Conservation (phyloP, 2,888 invertebrate species). For the Agrotis clavis region DNA sequence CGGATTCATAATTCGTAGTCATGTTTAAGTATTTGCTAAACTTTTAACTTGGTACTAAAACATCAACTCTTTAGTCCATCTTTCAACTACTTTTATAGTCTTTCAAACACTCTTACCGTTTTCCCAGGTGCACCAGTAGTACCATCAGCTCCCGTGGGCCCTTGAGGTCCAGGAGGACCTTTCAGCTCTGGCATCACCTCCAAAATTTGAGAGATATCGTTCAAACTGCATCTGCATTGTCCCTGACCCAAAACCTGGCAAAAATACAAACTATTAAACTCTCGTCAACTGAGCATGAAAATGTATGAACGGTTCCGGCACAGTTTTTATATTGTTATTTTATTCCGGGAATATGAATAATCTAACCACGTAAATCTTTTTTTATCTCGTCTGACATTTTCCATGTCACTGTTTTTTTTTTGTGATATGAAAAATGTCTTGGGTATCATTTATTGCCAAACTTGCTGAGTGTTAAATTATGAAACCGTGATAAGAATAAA, state of each 20-base stretch:
- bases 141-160: slow-evolving; percentile 94
- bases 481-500: background rate
- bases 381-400: slow-evolving; percentile 18
- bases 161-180: slow-evolving; percentile 92
- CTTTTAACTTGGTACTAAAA: background rate
- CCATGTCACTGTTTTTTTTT: slow-evolving; percentile 12
- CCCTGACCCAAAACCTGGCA: slow-evolving; percentile 84
- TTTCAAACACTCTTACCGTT: slow-evolving; percentile 90
- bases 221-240: slow-evolving; percentile 95
- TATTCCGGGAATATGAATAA: slow-evolving; percentile 41
- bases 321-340: slow-evolving; percentile 44
- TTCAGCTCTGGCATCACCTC: slow-evolving; percentile 92
- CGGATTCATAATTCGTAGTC: too few species aligned
- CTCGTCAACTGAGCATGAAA: slow-evolving; percentile 20
- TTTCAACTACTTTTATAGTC: too few species aligned
- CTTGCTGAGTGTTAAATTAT: background rate
- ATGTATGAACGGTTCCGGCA: slow-evolving; percentile 19
- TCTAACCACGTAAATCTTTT: slow-evolving; percentile 13
- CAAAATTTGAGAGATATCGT: slow-evolving; percentile 91
- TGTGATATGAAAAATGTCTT: background rate
- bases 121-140: slow-evolving; percentile 95
- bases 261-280: slow-evolving; percentile 44
- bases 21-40: background rate
- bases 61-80: background rate
- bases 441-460: background rate